Evolutionary conservation across 2,113 vertebrate species (phyloP), one percentile per base, ranked within the genome.

Genomic region (Ondatra zibethicus): DNA sequence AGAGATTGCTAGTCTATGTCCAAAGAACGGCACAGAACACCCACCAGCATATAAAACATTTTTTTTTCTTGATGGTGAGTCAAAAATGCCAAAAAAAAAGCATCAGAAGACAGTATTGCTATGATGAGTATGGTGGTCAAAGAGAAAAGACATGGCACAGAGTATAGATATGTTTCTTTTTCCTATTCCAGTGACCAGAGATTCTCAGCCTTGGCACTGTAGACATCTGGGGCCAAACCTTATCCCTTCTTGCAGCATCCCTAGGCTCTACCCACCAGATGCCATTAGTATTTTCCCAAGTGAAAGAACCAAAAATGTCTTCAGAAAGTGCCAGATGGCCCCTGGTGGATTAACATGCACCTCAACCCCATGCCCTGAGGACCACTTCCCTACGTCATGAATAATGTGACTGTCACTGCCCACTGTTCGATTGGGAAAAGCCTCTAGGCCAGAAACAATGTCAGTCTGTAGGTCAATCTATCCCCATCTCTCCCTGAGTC

Each of bases 211-310:
- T 36, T 36, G 33, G 58, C 39, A 39, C 33, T 66, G 21, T 0
- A 6, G 25, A 45, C 19, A 36, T 33, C 29, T 52, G 2, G 4
- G 10, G 7, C 0, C 7, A 10, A 6, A 14, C 3, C 19, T n/a
- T n/a, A 7, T 25, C 72, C 68, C 77, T 66, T 70, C 36, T 36
- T 25, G 19, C 3, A 68, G 25, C 8, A 91, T 47, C 47, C 23
- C 36, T 70, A 17, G 29, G 36, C 61, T 86, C 81, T 21, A 50
- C 19, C 17, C 27, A 27, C 66, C 27, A 70, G 29, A 75, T 70
- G 27, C n/a, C 86, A 72, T 58, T 23, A 58, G 27, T 3, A 39
- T 13, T 55, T 50, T 14, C 31, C 23, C 27, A 65, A 36, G 0
- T 36, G 11, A 61, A 23, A 87, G 16, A 23, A 77, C 31, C 77